Conservation (phyloP, 2,113 vertebrate species). For the Agelaius tricolor region DNA sequence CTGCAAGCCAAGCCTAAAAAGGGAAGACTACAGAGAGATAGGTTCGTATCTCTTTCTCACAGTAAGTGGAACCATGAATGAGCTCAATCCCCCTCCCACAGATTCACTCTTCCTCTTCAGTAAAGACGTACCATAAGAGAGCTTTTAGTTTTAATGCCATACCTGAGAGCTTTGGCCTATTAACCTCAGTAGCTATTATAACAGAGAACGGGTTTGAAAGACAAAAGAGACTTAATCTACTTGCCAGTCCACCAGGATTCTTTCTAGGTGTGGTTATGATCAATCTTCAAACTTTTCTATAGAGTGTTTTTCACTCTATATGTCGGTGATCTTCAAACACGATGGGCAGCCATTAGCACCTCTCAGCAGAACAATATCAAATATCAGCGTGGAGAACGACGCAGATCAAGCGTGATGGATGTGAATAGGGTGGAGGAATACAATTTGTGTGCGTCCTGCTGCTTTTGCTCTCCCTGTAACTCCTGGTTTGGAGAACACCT, state of each 20-base stretch:
- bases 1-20: background rate
- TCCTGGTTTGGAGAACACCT: background rate
- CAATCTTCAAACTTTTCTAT: background rate
- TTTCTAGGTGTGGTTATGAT: slow-evolving; percentile 1
- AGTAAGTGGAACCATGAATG: background rate
- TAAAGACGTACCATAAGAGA: background rate
- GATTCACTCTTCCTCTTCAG: background rate
- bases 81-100: background rate
- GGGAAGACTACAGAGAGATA: background rate
- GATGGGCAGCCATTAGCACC: slow-evolving; percentile 15
- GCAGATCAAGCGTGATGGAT: background rate
- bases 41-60: background rate
- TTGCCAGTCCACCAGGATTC: background rate
- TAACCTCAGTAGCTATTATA: background rate
- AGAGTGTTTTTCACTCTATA: background rate
- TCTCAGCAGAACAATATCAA: slow-evolving; percentile 23
- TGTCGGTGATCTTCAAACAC: background rate
- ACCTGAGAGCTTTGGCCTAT: background rate
- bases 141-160: background rate
- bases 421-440: background rate
- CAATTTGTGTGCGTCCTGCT: background rate
- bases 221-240: slow-evolving; percentile 7
- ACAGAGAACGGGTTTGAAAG: background rate
- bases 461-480: background rate
- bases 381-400: background rate